Percentiles rank a stretch among this genome's conserved stretches.
phyloP scores from a whole-genome alignment of 2,113 vertebrate species.

The Carollia perspicillata region DNA sequence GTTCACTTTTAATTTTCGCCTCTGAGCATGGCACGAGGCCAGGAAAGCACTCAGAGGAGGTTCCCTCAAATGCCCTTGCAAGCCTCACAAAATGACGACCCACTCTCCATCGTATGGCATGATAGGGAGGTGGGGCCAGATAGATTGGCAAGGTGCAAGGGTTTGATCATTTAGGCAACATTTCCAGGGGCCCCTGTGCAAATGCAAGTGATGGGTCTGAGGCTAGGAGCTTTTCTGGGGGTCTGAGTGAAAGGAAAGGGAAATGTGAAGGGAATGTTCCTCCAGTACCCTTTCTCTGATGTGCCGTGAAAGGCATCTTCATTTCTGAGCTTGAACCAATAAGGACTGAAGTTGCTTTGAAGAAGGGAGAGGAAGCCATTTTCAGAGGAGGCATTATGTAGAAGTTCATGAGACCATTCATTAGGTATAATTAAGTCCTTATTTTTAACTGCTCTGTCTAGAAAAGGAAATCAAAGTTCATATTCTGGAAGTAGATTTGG shows the following conservation, averaged over 20 bases:
- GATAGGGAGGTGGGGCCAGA: background rate
- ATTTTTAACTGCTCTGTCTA: constrained; percentile 11
- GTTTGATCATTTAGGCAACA: background rate
- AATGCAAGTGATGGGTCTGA: background rate
- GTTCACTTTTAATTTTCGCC: constrained; percentile 60
- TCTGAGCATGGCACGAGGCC: constrained; percentile 73
- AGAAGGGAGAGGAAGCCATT: background rate
- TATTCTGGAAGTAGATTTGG: background rate
- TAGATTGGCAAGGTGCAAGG: background rate
- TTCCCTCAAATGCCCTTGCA: constrained; percentile 64
- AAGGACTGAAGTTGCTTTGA: background rate
- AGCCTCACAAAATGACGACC: constrained; percentile 34
- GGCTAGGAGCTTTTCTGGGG: background rate
- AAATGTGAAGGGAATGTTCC: background rate
- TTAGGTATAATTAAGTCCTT: background rate
- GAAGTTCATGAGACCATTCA: background rate
- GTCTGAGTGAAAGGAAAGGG: background rate
- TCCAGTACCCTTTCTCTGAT: background rate
- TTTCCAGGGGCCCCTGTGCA: background rate
- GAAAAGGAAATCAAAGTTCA: constrained; percentile 33
- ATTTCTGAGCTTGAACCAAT: background rate
- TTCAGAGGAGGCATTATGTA: background rate
- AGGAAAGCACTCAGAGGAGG: constrained; percentile 72
- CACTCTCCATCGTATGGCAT: background rate
- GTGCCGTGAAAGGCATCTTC: background rate